Conservation (phyloP, 2,797 vertebrate genomes). For the Gorsachius magnificus region DNA sequence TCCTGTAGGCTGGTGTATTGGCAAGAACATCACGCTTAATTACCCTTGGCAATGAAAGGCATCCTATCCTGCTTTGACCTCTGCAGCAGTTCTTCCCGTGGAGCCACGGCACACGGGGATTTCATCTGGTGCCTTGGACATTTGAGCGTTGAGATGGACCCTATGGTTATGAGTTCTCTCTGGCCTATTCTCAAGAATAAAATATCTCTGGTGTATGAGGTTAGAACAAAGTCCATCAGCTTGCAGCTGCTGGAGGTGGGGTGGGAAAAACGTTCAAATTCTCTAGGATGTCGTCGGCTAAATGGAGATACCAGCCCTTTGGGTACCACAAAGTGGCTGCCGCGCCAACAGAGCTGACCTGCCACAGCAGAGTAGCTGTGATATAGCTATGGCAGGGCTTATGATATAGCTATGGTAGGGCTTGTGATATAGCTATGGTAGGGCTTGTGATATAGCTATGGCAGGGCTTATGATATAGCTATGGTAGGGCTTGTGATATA, state of each 20-base stretch:
- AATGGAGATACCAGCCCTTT: background rate
- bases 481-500: background rate
- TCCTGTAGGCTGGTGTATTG: background rate
- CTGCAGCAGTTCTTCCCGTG: background rate
- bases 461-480: too few species aligned
- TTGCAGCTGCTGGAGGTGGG: background rate
- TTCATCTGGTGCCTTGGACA: background rate
- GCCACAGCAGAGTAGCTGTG: background rate
- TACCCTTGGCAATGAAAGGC: background rate
- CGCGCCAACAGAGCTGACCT: background rate
- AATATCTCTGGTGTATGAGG: too few species aligned
- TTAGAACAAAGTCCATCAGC: background rate
- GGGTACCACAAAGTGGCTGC: background rate
- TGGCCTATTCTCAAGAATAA: too few species aligned
- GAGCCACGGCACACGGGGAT: background rate
- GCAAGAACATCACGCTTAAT: background rate
- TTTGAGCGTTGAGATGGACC: background rate
- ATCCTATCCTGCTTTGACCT: background rate
- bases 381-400: too few species aligned
- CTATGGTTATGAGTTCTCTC: background rate
- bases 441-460: too few species aligned
- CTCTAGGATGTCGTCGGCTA: rapidly evolving
- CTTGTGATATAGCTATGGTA: too few species aligned
- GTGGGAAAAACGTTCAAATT: background rate
- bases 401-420: too few species aligned